phyloP scores from a whole-genome alignment of 2,888 invertebrate species.

The Lissonota sp. region DNA sequence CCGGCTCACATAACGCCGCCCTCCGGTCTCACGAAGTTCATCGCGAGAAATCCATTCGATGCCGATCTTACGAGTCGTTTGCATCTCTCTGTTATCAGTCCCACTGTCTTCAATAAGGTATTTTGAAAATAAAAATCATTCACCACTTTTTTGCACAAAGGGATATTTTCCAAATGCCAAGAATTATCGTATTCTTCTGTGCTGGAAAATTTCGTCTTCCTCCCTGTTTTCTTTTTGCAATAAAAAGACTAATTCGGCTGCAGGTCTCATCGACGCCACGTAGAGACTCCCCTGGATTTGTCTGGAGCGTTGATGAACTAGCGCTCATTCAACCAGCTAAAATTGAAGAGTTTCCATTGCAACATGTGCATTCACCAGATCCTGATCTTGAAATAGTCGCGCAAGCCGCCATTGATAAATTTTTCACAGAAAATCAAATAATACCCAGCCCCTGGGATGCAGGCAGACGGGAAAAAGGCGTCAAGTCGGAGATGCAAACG shows the following conservation, averaged over 20 bases:
- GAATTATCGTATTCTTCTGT: not conserved
- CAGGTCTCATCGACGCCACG: constrained; percentile 80
- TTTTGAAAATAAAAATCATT: constrained; percentile 15
- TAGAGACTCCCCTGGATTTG: constrained; percentile 84
- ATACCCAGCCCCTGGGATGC: constrained; percentile 86
- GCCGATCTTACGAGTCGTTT: constrained; percentile 87
- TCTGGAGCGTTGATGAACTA: constrained; percentile 90
- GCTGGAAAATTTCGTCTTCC: constrained; percentile 7
- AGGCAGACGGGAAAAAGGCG: constrained; percentile 66
- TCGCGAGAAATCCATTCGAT: constrained; percentile 89
- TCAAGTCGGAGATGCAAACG: constrained; percentile 66
- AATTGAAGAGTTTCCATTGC: constrained; percentile 87
- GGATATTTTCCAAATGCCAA: not conserved
- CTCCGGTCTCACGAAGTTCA: constrained; percentile 85
- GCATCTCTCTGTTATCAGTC: constrained; percentile 89
- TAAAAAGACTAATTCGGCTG: no score
- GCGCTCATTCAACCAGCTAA: constrained; percentile 88
- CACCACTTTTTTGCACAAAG: not conserved
- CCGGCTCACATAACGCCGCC: constrained; percentile 86
- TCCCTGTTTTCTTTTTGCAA: constrained; percentile 53
- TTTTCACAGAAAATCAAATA: constrained; percentile 86
- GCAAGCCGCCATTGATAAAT: constrained; percentile 88
- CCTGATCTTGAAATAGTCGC: constrained; percentile 87
- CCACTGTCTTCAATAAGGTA: constrained; percentile 81
- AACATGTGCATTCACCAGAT: constrained; percentile 87